Evolutionary conservation across 1,140 invertebrate species (phyloP), one percentile per base, ranked within the genome.

Genomic region (Drosophila seguyi): DNA sequence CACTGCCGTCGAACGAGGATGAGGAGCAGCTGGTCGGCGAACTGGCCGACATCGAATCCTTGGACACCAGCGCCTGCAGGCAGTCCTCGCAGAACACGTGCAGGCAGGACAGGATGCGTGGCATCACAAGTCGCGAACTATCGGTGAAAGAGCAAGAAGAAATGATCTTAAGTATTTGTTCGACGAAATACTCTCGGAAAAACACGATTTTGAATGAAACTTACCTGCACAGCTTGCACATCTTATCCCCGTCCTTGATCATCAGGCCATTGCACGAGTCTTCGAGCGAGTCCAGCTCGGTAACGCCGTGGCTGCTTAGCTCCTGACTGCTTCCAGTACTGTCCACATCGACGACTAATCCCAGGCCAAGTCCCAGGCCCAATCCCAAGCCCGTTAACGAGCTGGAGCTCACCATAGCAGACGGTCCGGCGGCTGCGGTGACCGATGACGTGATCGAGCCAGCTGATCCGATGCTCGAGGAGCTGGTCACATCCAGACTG

Each of bases 71-170:
- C 75, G 97, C 97, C 83, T 97, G 96, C 73, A 98, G 94, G 91
- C 98, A 99, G 50, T 95, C 94, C 93, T 97, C 96, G 93, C 98
- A 99, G 93, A 98, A 99, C 6, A 97, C 97, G 94, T 99, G 98
- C 80, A 99, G 94, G 93, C 98, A 99, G 73, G 96, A 95, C 73
- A 99, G 94, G 42, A 98, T 96, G 77, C 97, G 95, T 45, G 98
- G 98, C 85, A 95, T 95, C 83, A 94, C 95, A 75, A 97, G 93
- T 81, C 96, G 96, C 86, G 87, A 79, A 81, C 81, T 91, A 45
- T 22, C 6, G 8, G 20, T 11, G 59, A n/a, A 6, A 61, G 27
- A 69, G 11, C 3, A 52, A 27, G 1, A 22, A 42, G 1, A 29
- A 25, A 0, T 14, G 29, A 39, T 25, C 41, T n/a, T 25, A 25